A percentile compares a stretch with the other conserved stretches of the same genome.
These are phyloP conservation scores for Pissodes strobi DNA, from an alignment of 1,140 invertebrate species.

Conservation along the genomic window DNA sequence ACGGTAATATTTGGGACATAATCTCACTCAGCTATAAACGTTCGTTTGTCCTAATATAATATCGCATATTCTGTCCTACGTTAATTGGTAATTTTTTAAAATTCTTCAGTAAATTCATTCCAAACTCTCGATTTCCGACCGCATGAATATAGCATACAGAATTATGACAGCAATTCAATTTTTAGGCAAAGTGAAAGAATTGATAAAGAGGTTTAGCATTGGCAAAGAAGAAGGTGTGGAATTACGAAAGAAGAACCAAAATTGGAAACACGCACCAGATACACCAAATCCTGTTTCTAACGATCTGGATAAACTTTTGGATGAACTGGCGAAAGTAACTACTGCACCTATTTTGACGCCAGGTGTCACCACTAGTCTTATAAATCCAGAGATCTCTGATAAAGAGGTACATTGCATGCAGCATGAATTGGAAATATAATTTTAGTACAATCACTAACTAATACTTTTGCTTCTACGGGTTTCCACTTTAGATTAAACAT, in stretches of 20 bases:
- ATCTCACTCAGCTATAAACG: too few species aligned
- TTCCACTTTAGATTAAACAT: not conserved
- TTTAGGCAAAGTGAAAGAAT: slow-evolving; percentile 43
- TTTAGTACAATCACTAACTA: too few species aligned
- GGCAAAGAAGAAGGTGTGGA: slow-evolving; percentile 24
- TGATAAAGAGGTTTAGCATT: slow-evolving; percentile 49
- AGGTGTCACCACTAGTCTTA: slow-evolving; percentile 47
- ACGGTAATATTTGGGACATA: too few species aligned
- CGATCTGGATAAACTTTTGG: slow-evolving; percentile 49
- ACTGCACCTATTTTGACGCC: slow-evolving; percentile 49
- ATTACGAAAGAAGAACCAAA: slow-evolving; percentile 26
- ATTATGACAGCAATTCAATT: too few species aligned
- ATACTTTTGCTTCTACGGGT: not conserved
- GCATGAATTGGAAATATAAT: not conserved
- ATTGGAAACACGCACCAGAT: not conserved
- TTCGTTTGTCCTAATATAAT: too few species aligned
- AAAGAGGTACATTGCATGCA: slow-evolving; percentile 41
- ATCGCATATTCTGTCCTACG: too few species aligned
- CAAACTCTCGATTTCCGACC: too few species aligned
- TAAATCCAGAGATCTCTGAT: slow-evolving; percentile 38
- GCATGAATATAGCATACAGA: too few species aligned
- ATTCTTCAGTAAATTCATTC: too few species aligned
- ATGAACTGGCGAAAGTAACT: slow-evolving; percentile 52
- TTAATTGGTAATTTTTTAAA: too few species aligned
- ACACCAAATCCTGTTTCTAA: slow-evolving; percentile 34